Evolutionary conservation across 2,113 vertebrate genomes (phyloP), one percentile per base, ranked within the genome.

Genomic region (Aspiorhynchus laticeps): DNA sequence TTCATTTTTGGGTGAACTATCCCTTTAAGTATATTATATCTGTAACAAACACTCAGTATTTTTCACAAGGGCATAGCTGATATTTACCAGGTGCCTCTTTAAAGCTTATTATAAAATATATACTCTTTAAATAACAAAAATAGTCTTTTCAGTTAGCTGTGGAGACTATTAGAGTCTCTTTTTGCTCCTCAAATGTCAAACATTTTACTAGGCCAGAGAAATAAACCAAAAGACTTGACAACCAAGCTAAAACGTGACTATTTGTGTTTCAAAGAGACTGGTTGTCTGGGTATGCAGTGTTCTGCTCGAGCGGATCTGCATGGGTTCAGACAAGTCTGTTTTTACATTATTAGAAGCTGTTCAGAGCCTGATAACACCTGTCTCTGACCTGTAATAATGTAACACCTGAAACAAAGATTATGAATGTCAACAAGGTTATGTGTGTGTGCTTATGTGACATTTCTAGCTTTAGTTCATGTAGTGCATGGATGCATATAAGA

Each of bases 331-430:
- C 93, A 92, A 88, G 94, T 91, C 83, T 1, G 4, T 56, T 67
- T 67, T 61, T 4, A 53, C 69, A 33, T 77, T 91, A 90, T 86
- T 93, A 93, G 33, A 91, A 46, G 88, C 89, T 90, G 69, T 80
- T 85, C 2, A 5, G 85, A 59, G 14, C 31, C 84, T 80, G 81
- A 89, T 28, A 92, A 93, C 92, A 94, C 91, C 92, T 94, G 94
- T 31, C 82, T 75, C 24, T 67, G 88, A 90, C 92, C 93, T 94
- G 90, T 94, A 95, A 94, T 95, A 95, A 95, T 77, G 75, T 11
- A 94, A 93, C 94, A 95, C 88, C 93, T 94, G 94, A 89, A 86
- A 51, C 24, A 21, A 38, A 85, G 21, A 26, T n/a, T 24, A 51
- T 28, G 10, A 12, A 63, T 83, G 41, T 86, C 46, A 43, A 59